A percentile compares a stretch with the other conserved stretches of the same genome.
Conservation (phyloP, 2,888 invertebrate species). For the Trachelus tabidus region DNA sequence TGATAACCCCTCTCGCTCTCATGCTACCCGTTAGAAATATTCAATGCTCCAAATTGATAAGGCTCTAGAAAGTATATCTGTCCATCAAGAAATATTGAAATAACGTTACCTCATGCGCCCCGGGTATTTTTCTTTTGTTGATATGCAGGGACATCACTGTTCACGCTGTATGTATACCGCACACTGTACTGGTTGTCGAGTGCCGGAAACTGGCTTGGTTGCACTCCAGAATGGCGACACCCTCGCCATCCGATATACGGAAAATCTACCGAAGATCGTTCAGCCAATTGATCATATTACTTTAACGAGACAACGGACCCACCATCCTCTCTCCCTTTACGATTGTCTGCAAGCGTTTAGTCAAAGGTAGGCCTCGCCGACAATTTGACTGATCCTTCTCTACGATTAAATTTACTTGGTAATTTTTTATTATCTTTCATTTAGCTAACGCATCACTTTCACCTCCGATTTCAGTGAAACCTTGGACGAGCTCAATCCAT, state of each 20-base stretch:
- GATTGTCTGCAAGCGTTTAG: constrained; percentile 75
- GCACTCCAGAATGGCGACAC: constrained; percentile 70
- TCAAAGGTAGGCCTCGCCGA: constrained; percentile 64
- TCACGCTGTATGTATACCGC: constrained; percentile 70
- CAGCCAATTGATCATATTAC: constrained; percentile 67
- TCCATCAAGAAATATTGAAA: too few relatives aligned
- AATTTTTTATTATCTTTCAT: not conserved
- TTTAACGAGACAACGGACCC: constrained; percentile 66
- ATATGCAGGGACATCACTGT: constrained; percentile 69
- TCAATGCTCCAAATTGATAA: not conserved
- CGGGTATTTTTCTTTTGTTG: too few relatives aligned
- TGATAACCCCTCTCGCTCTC: too few relatives aligned
- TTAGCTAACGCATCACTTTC: not conserved
- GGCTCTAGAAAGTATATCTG: not conserved
- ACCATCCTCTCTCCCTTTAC: constrained; percentile 69
- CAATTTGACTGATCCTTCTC: not conserved
- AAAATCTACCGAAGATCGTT: constrained; percentile 61
- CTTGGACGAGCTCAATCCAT: constrained; percentile 74
- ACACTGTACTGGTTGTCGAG: constrained; percentile 71
- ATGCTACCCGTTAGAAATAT: too few relatives aligned
- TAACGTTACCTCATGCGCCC: not conserved
- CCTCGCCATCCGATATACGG: constrained; percentile 67
- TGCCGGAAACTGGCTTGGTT: constrained; percentile 66
- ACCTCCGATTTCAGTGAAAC: constrained; percentile 67
- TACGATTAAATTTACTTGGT: not conserved